Evolutionary conservation across 2,113 vertebrate genomes (phyloP), one percentile per base, ranked within the genome.

Genomic region (Eudorcas thomsonii): DNA sequence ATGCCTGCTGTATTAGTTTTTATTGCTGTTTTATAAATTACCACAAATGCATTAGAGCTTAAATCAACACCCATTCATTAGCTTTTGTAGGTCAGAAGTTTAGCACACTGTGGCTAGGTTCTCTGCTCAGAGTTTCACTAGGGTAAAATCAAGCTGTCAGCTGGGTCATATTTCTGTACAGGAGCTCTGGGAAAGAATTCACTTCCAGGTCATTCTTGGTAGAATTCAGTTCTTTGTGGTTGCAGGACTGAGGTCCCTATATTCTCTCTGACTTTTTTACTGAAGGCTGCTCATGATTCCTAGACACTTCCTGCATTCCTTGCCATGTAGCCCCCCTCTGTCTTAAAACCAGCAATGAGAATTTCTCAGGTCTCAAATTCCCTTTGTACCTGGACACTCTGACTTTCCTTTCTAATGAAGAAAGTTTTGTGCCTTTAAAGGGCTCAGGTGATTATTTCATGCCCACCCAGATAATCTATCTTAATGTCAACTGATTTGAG

Each of bases 401-500:
- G 71, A n/a, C 12, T 95, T 39, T 25, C 26, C 25, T 81, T 93
- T 83, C 50, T 92, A 43, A 15, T 93, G 28, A 45, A 64, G 81
- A 90, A 84, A 80, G 45, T 57, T 26, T 67, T 74, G 78, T 95
- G 45, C 54, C 48, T 97, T 91, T 90, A 54, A 85, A 57, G 19
- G 39, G 13, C 36, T 85, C 4, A 28, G 36, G 3, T 97, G 64
- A 97, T 97, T 92, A 93, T 60, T 54, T 85, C 67, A 85, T 9
- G 8, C 12, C 33, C 39, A 92, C 39, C 4, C 52, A 64, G 45
- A 71, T 93, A 83, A 91, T 91, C 57, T 78, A 19, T 95, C 14
- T 95, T 81, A 95, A 74, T 88, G 74, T 87, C 30, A 92, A 28
- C 74, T 96, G 82, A 94, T 86, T 92, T 88, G 39, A 48, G 36